Evolutionary conservation across 2,113 vertebrate genomes (phyloP).

Genomic region (Sciurus niger): DNA sequence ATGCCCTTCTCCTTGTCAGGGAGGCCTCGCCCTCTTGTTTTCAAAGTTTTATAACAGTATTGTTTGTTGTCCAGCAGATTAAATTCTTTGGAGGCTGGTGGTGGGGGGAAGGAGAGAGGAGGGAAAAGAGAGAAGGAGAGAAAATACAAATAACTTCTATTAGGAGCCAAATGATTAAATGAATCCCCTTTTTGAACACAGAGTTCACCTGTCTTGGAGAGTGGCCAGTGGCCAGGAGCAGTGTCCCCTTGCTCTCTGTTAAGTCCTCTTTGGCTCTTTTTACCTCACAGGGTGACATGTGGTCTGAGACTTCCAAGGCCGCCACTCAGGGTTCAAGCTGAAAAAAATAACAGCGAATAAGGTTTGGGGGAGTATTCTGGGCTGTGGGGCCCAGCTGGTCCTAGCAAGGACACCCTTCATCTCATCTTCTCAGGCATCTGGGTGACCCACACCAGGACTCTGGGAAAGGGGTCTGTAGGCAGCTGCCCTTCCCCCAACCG

Average conservation of each 20-base stretch:
- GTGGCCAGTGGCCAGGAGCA: not conserved
- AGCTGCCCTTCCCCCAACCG: not conserved
- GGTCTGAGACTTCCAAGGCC: not conserved
- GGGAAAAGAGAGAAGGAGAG: conserved; percentile 36
- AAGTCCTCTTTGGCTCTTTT: not conserved
- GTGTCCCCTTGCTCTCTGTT: not conserved
- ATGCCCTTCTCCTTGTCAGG: conserved; percentile 77
- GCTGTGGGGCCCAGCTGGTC: rapidly evolving
- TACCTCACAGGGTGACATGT: not conserved
- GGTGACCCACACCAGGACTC: not conserved
- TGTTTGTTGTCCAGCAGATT: conserved; percentile 84
- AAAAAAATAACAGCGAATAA: not conserved
- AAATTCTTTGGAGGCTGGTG: conserved; percentile 77
- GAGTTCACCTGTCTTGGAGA: conserved; percentile 76
- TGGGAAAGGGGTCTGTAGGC: rapidly evolving
- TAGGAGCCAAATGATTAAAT: conserved; percentile 55
- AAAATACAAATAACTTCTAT: conserved; percentile 72
- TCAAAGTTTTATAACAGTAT: conserved; percentile 84
- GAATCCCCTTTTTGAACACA: conserved; percentile 56
- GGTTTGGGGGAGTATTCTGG: not conserved
- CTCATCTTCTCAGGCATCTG: not conserved
- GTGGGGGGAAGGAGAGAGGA: not conserved
- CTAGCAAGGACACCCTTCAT: not conserved
- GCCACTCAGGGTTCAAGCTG: not conserved
- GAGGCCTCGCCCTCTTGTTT: conserved; percentile 81